Base-by-base conservation (phyloP, 2,888 invertebrate species). In the Baccha elongata region DNA sequence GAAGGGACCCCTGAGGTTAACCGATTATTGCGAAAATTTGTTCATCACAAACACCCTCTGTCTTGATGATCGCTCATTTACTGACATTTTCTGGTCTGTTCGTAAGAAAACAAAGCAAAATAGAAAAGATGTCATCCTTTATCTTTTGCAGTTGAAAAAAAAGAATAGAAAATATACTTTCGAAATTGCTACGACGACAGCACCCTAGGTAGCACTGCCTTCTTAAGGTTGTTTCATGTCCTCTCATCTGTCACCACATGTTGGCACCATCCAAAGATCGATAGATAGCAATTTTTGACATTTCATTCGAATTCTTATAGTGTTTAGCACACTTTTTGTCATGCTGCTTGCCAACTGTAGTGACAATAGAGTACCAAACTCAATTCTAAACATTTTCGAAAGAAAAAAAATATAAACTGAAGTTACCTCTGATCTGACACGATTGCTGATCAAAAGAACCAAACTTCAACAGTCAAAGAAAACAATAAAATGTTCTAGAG, bases 191-290 rank as follows among this genome's bases (percentile, higher is more conserved):
- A 62, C 73, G 83, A 68, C 73, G 83, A 73, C 78, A 78, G 83
- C 83, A 83, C 72, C 83, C 68, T 83, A 83, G 83, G 83, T 83
- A 83, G 83, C 83, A 76, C 64, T 64, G 62, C 67, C 78, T 78
- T 83, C 62, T 58, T 68, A 42, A 76, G 55, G 52, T 21, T 68
- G 72, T 69, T 72, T 44, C 60, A 68, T 83, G 72, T 83, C 78
- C 83, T 83, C 78, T 83, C 83, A 83, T 78, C 83, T 83, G 83
- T 83, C 83, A 83, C 83, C 83, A 83, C 83, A 83, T 83, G 83
- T 83, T 83, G 83, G 83, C 78, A 73, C 72, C 72, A 78, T 83
- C 44, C 64, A 64, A 78, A 83, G 83, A 83, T 83, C 83, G 83
- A 83, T 83, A 62, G 76, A 64, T 50, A 72, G 40, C 37, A 46